Evolutionary conservation across 2,797 vertebrate species (phyloP).

Genomic region (Helicolenus hilgendorfi): DNA sequence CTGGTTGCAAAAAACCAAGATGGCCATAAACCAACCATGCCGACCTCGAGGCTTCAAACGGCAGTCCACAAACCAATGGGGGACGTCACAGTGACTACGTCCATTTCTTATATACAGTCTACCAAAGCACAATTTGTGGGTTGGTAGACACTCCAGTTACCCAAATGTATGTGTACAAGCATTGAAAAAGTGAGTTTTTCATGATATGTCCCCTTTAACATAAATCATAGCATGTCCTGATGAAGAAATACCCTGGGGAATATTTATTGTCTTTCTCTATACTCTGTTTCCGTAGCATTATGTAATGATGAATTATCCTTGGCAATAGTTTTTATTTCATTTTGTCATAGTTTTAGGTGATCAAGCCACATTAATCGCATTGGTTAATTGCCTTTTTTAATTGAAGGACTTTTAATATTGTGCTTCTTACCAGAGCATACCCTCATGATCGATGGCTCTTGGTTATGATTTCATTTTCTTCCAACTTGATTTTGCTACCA

Average conservation of each 20-base stretch:
- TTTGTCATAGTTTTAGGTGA: neutral
- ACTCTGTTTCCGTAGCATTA: neutral
- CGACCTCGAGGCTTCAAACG: too few relatives aligned
- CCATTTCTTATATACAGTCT: too few relatives aligned
- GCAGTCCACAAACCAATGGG: too few relatives aligned
- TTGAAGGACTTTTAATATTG: neutral
- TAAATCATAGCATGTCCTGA: neutral
- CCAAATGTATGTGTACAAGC: too few relatives aligned
- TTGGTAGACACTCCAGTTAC: too few relatives aligned
- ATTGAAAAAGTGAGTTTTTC: neutral
- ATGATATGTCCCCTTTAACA: neutral
- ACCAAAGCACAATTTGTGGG: accelerated
- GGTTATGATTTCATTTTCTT: neutral
- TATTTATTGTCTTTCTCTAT: neutral
- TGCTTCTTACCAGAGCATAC: neutral
- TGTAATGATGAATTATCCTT: neutral
- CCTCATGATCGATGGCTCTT: neutral
- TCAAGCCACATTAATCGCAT: neutral
- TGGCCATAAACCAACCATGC: too few relatives aligned
- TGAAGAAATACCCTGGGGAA: neutral
- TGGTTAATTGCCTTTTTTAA: neutral
- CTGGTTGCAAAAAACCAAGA: too few relatives aligned
- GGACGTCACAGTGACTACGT: too few relatives aligned
- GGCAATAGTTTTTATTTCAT: neutral
- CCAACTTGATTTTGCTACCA: neutral